phyloP scores from a whole-genome alignment of 2,797 vertebrate genomes.

The Linurgus olivaceus region DNA sequence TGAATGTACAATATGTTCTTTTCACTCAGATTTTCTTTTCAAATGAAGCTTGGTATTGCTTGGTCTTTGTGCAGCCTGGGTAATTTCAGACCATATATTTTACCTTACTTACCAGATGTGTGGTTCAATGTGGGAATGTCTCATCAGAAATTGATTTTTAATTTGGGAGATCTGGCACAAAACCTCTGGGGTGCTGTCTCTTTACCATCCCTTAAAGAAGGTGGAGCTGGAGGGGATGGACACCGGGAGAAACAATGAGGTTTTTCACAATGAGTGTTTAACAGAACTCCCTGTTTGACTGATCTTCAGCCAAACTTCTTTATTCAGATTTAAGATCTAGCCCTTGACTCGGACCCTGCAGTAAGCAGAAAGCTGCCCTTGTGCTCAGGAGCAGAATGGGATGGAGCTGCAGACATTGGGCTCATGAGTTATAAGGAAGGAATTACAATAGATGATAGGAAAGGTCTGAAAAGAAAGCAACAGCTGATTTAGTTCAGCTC shows the following conservation, averaged over 20 bases:
- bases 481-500: constrained; percentile 50
- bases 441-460: background rate
- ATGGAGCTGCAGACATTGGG: fast-evolving
- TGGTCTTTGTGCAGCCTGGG: background rate
- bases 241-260: background rate
- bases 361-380: background rate
- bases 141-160: background rate
- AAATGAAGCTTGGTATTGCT: background rate
- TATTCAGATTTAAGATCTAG: background rate
- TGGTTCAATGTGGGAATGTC: background rate
- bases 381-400: background rate
- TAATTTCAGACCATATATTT: background rate
- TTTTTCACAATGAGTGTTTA: background rate
- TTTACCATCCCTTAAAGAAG: background rate
- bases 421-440: constrained; percentile 2
- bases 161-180: background rate
- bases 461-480: constrained; percentile 1
- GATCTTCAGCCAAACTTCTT: background rate
- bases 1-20: background rate
- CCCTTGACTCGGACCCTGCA: background rate
- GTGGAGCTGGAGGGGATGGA: fast-evolving
- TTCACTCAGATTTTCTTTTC: background rate
- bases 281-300: background rate
- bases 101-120: background rate
- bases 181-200: background rate